Conservation (phyloP, 2,888 invertebrate genomes). For the Plutella xylostella region DNA sequence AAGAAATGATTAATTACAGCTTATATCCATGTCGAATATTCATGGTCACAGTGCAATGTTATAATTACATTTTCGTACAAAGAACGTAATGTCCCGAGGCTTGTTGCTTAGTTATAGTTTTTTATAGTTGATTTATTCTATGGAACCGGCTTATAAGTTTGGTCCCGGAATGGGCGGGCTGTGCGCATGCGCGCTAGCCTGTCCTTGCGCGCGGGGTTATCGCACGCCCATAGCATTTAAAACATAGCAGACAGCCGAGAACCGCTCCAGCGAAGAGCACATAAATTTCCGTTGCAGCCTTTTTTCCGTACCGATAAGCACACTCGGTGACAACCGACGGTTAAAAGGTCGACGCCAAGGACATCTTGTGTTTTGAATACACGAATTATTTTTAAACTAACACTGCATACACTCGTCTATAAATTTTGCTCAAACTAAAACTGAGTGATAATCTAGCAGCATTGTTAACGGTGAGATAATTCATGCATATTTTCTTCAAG, state of each 20-base stretch:
- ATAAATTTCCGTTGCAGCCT: constrained; percentile 65
- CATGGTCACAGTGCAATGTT: neutral
- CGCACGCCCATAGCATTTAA: constrained; percentile 65
- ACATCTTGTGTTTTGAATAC: constrained; percentile 57
- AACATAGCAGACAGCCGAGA: constrained; percentile 55
- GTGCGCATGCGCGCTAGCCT: constrained; percentile 45
- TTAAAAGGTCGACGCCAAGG: constrained; percentile 57
- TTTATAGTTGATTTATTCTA: too few relatives aligned
- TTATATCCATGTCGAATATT: constrained; percentile 16
- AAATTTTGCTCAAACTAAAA: neutral
- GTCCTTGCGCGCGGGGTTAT: constrained; percentile 64
- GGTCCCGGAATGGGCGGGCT: too few relatives aligned
- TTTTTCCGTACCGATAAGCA: constrained; percentile 62
- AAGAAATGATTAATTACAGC: constrained; percentile 41
- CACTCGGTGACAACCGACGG: constrained; percentile 36
- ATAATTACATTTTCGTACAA: neutral
- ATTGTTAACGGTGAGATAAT: constrained; percentile 14
- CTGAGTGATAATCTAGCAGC: constrained; percentile 15
- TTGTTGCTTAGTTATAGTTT: too few relatives aligned
- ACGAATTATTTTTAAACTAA: too few relatives aligned
- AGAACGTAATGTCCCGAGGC: too few relatives aligned
- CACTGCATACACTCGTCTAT: too few relatives aligned
- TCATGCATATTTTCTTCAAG: constrained; percentile 16
- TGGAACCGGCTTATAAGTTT: too few relatives aligned
- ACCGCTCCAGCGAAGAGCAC: constrained; percentile 48